Conservation (phyloP, 2,797 vertebrate species). For the Enteromius unitaeniatus region DNA sequence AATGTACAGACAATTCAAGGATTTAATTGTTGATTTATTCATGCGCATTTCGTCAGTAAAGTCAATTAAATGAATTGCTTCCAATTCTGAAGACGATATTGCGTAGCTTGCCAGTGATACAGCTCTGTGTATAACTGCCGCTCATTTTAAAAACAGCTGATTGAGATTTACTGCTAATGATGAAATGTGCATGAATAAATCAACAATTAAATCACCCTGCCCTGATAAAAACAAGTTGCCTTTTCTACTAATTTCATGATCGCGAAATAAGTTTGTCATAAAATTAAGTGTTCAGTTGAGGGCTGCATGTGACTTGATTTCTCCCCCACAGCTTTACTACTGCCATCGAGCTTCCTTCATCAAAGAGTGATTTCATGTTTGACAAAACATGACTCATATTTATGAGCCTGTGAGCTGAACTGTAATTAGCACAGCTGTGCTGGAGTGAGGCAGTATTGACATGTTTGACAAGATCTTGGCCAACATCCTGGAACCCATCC, state of each 20-base stretch:
- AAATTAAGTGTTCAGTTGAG: not conserved
- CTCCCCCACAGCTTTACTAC: not conserved
- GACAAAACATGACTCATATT: conserved; percentile 16
- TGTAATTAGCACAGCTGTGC: conserved; percentile 15
- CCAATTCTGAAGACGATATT: too few relatives aligned
- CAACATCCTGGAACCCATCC: not conserved
- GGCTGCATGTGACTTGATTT: not conserved
- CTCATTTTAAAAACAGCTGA: too few relatives aligned
- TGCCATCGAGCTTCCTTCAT: not conserved
- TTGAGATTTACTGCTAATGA: too few relatives aligned
- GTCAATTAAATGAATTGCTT: too few relatives aligned
- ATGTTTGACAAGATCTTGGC: conserved; percentile 18
- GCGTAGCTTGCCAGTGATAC: too few relatives aligned
- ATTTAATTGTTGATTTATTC: too few relatives aligned
- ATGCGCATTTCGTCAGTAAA: too few relatives aligned
- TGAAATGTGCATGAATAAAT: too few relatives aligned
- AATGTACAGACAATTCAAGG: not conserved
- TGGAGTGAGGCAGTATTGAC: not conserved
- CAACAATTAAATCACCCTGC: too few relatives aligned
- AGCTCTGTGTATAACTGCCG: too few relatives aligned
- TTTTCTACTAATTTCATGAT: not conserved
- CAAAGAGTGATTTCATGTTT: not conserved
- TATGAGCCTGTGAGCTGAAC: not conserved
- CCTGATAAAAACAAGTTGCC: not conserved
- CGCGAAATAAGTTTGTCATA: not conserved